Conservation (phyloP, 2,888 invertebrate species). For the Agrochola lota region DNA sequence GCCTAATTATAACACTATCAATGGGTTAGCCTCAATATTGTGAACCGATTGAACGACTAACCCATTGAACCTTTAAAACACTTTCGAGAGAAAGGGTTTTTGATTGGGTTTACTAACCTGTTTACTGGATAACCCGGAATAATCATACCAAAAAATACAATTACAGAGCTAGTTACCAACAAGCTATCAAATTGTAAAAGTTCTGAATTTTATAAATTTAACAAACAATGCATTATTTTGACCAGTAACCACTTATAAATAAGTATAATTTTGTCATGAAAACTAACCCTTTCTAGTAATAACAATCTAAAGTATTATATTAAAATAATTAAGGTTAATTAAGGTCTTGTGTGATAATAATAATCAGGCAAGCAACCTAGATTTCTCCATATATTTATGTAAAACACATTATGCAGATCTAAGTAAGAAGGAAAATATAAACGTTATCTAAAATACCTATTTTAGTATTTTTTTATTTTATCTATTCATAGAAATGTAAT, state of each 20-base stretch:
- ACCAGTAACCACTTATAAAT: neutral
- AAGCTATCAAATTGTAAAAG: neutral
- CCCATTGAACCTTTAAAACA: neutral
- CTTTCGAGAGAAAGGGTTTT: neutral
- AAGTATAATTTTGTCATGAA: neutral
- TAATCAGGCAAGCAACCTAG: neutral
- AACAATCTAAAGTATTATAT: neutral
- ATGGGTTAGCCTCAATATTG: neutral
- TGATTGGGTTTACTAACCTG: neutral
- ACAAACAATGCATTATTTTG: neutral
- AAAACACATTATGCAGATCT: neutral
- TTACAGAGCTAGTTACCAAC: neutral
- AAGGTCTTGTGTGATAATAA: neutral
- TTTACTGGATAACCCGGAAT: neutral
- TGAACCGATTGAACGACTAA: too few species aligned
- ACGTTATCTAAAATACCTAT: slow-evolving; percentile 18
- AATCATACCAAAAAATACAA: neutral
- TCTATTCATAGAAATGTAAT: slow-evolving; percentile 57
- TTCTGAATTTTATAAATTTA: neutral
- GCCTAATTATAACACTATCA: neutral
- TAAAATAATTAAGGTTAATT: neutral
- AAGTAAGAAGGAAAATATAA: slow-evolving; percentile 12
- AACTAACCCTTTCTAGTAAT: neutral
- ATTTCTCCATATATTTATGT: neutral
- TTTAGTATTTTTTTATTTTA: slow-evolving; percentile 32